Conservation (phyloP, 2,888 invertebrate genomes). For the Amaurobius ferox region DNA sequence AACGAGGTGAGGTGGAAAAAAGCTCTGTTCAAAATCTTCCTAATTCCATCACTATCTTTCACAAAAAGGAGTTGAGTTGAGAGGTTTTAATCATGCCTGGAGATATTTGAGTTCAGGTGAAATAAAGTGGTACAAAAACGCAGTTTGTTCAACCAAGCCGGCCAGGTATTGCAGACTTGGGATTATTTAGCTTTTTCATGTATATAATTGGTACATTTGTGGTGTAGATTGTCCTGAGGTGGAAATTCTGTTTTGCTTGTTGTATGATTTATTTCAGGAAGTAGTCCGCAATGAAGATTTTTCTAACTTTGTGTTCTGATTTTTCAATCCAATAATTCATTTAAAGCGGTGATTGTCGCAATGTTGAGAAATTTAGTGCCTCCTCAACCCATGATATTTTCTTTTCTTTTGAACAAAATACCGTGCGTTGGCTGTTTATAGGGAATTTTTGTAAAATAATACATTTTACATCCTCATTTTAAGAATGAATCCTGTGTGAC, state of each 20-base stretch:
- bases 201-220: neutral
- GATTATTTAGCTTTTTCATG: neutral
- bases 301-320: too few species aligned
- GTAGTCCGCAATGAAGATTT: neutral
- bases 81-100: conserved; percentile 55
- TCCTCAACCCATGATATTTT: too few species aligned
- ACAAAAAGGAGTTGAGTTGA: conserved; percentile 6
- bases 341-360: too few species aligned
- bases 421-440: too few species aligned
- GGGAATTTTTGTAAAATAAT: too few species aligned
- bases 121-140: conserved; percentile 37
- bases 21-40: neutral
- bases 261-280: neutral
- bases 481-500: too few species aligned
- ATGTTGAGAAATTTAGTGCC: too few species aligned
- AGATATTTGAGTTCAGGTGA: conserved; percentile 53
- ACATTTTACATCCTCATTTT: too few species aligned
- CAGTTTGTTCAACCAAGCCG: neutral
- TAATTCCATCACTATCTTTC: neutral
- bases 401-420: too few species aligned
- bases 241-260: neutral
- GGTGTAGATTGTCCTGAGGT: neutral
- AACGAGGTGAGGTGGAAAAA: neutral
- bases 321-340: too few species aligned
- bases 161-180: neutral